phyloP scores from a whole-genome alignment of 2,888 invertebrate species.

The Nemoura dubitans region DNA sequence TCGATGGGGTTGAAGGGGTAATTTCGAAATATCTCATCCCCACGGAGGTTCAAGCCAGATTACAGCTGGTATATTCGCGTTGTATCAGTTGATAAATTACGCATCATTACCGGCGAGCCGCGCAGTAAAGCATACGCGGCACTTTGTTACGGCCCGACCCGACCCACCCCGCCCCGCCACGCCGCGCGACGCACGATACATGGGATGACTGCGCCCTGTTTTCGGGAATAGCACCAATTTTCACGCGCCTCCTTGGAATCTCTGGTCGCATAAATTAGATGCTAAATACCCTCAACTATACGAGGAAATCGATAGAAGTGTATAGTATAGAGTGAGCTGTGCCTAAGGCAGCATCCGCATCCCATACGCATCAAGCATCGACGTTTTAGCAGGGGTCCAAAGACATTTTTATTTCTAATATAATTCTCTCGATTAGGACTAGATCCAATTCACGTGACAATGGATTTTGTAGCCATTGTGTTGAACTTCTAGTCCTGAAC shows the following conservation, averaged over 20 bases:
- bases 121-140: constrained; percentile 19
- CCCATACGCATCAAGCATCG: not conserved
- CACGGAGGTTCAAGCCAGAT: constrained; percentile 15
- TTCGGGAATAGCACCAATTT: constrained; percentile 8
- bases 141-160: not conserved
- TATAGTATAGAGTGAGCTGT: too few species aligned
- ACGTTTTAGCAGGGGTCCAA: not conserved
- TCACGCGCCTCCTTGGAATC: constrained; percentile 20
- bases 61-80: constrained; percentile 10
- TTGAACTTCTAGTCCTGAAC: too few species aligned
- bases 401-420: not conserved
- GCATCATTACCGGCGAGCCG: constrained; percentile 33
- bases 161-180: too few species aligned
- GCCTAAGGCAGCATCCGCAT: too few species aligned
- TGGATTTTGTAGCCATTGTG: too few species aligned
- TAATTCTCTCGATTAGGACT: not conserved
- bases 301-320: not conserved
- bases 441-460: too few species aligned
- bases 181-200: not conserved
- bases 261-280: constrained; percentile 28
- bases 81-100: constrained; percentile 29
- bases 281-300: constrained; percentile 8
- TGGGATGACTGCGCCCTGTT: not conserved
- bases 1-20: constrained; percentile 27
- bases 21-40: constrained; percentile 5